Evolutionary conservation across 23 tunicate species (phyloP).

Genomic region (Ascidia mentula): DNA sequence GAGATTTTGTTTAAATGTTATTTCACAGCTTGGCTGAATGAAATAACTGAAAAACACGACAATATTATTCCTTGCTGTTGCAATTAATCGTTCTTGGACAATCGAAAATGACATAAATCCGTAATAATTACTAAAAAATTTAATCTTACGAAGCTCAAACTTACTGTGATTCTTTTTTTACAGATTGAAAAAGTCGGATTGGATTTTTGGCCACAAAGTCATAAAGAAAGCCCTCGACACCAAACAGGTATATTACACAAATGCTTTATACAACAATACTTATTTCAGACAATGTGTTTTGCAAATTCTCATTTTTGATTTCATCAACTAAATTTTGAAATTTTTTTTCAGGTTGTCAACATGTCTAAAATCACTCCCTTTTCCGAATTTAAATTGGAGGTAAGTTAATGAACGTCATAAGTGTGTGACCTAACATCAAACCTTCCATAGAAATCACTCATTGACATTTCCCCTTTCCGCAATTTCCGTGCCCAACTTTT

Average conservation of each 20-base stretch:
- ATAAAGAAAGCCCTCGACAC: constrained; percentile 65
- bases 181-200: constrained; percentile 86
- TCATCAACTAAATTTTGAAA: too few relatives aligned
- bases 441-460: too few relatives aligned
- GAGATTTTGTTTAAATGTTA: not conserved
- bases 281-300: too few relatives aligned
- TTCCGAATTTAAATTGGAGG: constrained; percentile 84
- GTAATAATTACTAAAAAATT: too few relatives aligned
- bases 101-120: too few relatives aligned
- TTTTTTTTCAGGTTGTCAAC: constrained; percentile 54
- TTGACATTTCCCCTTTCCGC: too few relatives aligned
- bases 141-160: not conserved
- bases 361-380: constrained; percentile 83
- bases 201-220: constrained; percentile 80
- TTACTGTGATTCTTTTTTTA: not conserved
- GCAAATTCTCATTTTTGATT: too few relatives aligned
- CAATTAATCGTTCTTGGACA: too few relatives aligned
- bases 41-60: not conserved
- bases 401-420: constrained; percentile 13
- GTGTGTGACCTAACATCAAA: too few relatives aligned
- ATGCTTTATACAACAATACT: too few relatives aligned
- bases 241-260: constrained; percentile 49
- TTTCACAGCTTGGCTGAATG: not conserved
- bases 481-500: too few relatives aligned
- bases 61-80: too few relatives aligned